phyloP scores from a whole-genome alignment of 2,888 invertebrate species.

The Calameuta idolon region DNA sequence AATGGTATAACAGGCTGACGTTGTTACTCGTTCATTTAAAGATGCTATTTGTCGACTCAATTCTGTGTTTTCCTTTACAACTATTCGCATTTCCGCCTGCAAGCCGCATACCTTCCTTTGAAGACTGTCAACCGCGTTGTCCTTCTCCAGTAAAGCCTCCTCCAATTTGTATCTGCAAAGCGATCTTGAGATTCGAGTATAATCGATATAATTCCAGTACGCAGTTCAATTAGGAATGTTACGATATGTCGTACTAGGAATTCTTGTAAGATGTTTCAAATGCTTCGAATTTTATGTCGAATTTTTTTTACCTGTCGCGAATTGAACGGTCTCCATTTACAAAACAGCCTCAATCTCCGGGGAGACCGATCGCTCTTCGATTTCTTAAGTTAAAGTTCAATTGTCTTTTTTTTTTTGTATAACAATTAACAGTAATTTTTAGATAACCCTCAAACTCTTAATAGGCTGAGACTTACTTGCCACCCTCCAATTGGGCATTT shows the following conservation, averaged over 20 bases:
- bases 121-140: conserved; percentile 74
- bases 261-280: background rate
- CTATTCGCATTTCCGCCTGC: conserved; percentile 74
- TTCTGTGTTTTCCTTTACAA: conserved; percentile 73
- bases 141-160: conserved; percentile 75
- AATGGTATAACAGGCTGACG: conserved; percentile 40
- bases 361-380: conserved; percentile 20
- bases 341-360: conserved; percentile 21
- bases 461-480: conserved; percentile 68
- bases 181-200: conserved; percentile 9
- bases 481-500: conserved; percentile 77
- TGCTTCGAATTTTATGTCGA: background rate
- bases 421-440: conserved; percentile 10
- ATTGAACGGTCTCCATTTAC: conserved; percentile 6
- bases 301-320: conserved; percentile 2
- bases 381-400: conserved; percentile 23
- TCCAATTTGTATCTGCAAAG: conserved; percentile 73
- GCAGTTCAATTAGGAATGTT: background rate
- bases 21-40: conserved; percentile 43
- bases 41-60: conserved; percentile 70
- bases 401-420: conserved; percentile 7
- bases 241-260: background rate
- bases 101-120: conserved; percentile 73
- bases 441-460: conserved; percentile 3
- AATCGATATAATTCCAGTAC: conserved; percentile 8